phyloP scores from a whole-genome alignment of 2,888 invertebrate species.

The Portevinia maculata region DNA sequence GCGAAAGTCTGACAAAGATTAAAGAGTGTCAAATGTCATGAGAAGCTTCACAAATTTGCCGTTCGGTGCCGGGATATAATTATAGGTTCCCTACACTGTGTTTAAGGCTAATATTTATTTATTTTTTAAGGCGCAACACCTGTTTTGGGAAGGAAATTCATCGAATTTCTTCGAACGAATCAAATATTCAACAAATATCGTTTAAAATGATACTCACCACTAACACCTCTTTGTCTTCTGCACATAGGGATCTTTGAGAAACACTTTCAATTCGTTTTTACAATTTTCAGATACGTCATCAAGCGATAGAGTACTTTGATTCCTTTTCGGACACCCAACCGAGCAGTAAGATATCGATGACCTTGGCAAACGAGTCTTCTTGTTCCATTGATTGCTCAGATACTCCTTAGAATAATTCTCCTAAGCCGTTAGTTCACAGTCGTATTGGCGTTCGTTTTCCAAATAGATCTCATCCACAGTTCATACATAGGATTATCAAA shows the following conservation, averaged over 20 bases:
- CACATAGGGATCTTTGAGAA: constrained; percentile 95
- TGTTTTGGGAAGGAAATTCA: too few relatives aligned
- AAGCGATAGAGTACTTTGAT: constrained; percentile 91
- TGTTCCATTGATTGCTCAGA: constrained; percentile 87
- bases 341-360: constrained; percentile 91
- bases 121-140: too few relatives aligned
- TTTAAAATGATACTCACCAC: constrained; percentile 86
- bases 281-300: constrained; percentile 90
- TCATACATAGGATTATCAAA: constrained; percentile 92
- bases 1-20: too few relatives aligned
- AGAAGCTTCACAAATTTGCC: too few relatives aligned
- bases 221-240: constrained; percentile 94
- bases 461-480: constrained; percentile 96
- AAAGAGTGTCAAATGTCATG: too few relatives aligned
- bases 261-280: constrained; percentile 92
- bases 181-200: too few relatives aligned
- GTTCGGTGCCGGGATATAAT: too few relatives aligned
- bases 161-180: too few relatives aligned
- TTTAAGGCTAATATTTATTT: too few relatives aligned
- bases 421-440: constrained; percentile 79
- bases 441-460: constrained; percentile 92
- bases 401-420: constrained; percentile 81
- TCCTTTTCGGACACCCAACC: constrained; percentile 96
- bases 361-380: constrained; percentile 96
- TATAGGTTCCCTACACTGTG: too few relatives aligned